Evolutionary conservation across 1,140 invertebrate genomes (phyloP).

Genomic region (Musca domestica): DNA sequence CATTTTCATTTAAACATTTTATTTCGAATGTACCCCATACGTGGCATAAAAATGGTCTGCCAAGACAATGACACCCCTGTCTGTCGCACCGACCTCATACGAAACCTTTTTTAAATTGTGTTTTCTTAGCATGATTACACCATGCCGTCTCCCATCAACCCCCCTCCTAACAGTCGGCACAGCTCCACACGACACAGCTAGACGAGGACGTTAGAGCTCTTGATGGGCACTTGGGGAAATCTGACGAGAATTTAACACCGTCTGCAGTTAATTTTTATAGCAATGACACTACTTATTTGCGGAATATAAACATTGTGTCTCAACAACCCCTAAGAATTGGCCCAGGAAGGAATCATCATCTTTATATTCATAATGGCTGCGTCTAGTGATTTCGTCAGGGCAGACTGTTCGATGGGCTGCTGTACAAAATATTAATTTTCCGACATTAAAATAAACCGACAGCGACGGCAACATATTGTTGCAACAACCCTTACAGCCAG

Average conservation of each 20-base stretch:
- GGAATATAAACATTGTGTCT: slow-evolving; percentile 2
- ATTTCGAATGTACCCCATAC: neutral
- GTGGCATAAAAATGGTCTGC: neutral
- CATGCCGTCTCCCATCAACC: no score
- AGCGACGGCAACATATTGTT: slow-evolving; percentile 11
- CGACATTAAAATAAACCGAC: no score
- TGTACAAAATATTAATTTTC: no score
- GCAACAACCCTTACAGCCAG: neutral
- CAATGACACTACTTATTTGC: neutral
- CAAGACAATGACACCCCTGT: slow-evolving; percentile 15
- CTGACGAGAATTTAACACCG: slow-evolving; percentile 8
- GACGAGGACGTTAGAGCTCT: neutral
- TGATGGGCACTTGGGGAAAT: slow-evolving; percentile 13
- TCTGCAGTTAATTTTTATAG: slow-evolving; percentile 17
- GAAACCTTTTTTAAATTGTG: no score
- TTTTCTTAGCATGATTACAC: no score
- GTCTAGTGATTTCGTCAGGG: no score
- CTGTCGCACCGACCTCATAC: neutral
- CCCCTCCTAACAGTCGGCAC: no score
- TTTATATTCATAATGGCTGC: slow-evolving; percentile 8
- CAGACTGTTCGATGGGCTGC: no score
- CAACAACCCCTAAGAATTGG: slow-evolving; percentile 7
- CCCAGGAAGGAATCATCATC: slow-evolving; percentile 9
- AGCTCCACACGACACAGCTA: no score
- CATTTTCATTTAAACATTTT: slow-evolving; percentile 4